Conservation (phyloP, 2,113 vertebrate genomes). For the Alethe diademata region DNA sequence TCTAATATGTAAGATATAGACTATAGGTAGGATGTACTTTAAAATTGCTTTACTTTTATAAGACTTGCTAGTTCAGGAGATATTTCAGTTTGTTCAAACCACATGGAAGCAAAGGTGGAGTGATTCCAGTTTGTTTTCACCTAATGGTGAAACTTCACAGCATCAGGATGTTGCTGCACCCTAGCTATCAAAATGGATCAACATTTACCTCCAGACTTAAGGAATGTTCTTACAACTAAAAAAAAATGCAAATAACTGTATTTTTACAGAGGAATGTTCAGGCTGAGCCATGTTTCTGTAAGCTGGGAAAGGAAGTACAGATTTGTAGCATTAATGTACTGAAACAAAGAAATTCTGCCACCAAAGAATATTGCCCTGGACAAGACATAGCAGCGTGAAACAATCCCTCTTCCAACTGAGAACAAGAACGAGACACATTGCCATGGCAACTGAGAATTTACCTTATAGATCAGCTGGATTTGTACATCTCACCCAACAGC, state of each 20-base stretch:
- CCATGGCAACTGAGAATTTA: conserved; percentile 38
- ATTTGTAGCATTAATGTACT: neutral
- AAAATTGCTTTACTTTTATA: conserved; percentile 18
- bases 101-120: neutral
- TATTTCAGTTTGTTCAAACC: neutral
- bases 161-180: conserved; percentile 7
- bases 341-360: conserved; percentile 20
- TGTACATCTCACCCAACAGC: neutral
- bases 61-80: neutral
- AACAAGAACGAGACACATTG: neutral
- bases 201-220: conserved; percentile 61
- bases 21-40: conserved; percentile 19
- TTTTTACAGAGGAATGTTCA: conserved; percentile 33
- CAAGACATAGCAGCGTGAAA: neutral
- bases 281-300: conserved; percentile 29
- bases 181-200: conserved; percentile 51
- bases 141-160: conserved; percentile 7
- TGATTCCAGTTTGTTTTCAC: neutral
- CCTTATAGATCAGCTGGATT: conserved; percentile 17
- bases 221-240: conserved; percentile 39
- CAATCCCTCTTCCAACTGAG: neutral
- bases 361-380: conserved; percentile 24
- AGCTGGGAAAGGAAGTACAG: conserved; percentile 26
- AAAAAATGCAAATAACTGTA: conserved; percentile 26
- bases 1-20: conserved; percentile 1